Conservation (phyloP, 2,113 vertebrate species). For the Motacilla tschutschensis region DNA sequence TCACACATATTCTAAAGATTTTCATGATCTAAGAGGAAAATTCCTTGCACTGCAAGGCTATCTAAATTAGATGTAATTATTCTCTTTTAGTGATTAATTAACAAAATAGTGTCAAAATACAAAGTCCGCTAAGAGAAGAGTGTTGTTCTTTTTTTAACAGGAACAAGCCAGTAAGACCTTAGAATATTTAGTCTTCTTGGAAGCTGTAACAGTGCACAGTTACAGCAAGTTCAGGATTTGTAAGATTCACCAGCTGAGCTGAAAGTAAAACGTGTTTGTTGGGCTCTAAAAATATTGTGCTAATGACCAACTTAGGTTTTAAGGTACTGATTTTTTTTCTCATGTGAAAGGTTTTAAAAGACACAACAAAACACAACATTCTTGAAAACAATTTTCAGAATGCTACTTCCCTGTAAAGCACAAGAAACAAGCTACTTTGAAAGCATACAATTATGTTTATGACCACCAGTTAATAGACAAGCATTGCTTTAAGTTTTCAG, state of each 20-base stretch:
- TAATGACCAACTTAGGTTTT: neutral
- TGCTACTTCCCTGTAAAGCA: neutral
- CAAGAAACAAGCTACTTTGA: neutral
- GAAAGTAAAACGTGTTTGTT: rapidly evolving
- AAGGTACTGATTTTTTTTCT: neutral
- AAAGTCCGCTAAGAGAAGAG: neutral
- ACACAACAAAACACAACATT: neutral
- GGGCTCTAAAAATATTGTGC: neutral
- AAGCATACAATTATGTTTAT: neutral
- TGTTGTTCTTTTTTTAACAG: neutral
- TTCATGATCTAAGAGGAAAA: neutral
- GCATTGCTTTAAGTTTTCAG: neutral
- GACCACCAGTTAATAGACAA: neutral
- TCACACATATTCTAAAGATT: neutral
- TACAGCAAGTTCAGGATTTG: neutral
- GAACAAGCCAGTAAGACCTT: neutral
- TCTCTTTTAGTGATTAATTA: neutral
- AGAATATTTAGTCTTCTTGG: neutral
- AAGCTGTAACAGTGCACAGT: neutral
- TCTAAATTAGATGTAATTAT: neutral
- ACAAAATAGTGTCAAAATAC: neutral
- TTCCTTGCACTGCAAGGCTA: neutral
- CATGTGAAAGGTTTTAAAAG: neutral
- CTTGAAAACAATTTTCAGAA: neutral
- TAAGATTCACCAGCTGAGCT: neutral